These are phyloP conservation scores for Lobophora halterata DNA, from an alignment of 2,888 invertebrate species.

Conservation along the genomic window DNA sequence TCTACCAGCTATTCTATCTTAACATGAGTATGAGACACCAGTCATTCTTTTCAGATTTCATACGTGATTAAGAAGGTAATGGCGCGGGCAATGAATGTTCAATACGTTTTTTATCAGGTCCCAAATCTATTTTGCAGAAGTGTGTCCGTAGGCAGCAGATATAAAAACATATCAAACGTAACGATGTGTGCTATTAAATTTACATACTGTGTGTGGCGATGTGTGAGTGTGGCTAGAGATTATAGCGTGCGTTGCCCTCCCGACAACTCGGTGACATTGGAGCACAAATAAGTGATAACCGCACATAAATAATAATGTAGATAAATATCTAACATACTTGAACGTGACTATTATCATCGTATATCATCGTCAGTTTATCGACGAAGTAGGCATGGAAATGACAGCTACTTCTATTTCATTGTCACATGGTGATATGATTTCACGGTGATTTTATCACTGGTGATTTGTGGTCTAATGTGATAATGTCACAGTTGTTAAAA, in stretches of 20 bases:
- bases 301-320: conserved; percentile 60
- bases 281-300: conserved; percentile 75
- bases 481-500: too few relatives aligned
- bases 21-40: too few relatives aligned
- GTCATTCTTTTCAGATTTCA: too few relatives aligned
- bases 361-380: conserved; percentile 34
- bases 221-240: conserved; percentile 58
- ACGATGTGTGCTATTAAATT: conserved; percentile 43
- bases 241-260: conserved; percentile 76
- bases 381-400: too few relatives aligned
- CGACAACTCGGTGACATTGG: conserved; percentile 78
- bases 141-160: conserved; percentile 40
- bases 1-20: too few relatives aligned
- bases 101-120: conserved; percentile 58
- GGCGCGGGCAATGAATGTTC: conserved; percentile 66
- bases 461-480: too few relatives aligned
- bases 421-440: too few relatives aligned
- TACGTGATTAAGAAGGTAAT: conserved; percentile 50
- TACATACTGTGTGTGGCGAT: conserved; percentile 39
- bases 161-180: conserved; percentile 43
- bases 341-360: conserved; percentile 39
- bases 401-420: too few relatives aligned
- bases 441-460: too few relatives aligned
- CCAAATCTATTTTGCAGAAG: conserved; percentile 50
- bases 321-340: conserved; percentile 42